Evolutionary conservation across 2,113 vertebrate genomes (phyloP), one percentile per base, ranked within the genome.

Genomic region (Chaetodon trifascialis): DNA sequence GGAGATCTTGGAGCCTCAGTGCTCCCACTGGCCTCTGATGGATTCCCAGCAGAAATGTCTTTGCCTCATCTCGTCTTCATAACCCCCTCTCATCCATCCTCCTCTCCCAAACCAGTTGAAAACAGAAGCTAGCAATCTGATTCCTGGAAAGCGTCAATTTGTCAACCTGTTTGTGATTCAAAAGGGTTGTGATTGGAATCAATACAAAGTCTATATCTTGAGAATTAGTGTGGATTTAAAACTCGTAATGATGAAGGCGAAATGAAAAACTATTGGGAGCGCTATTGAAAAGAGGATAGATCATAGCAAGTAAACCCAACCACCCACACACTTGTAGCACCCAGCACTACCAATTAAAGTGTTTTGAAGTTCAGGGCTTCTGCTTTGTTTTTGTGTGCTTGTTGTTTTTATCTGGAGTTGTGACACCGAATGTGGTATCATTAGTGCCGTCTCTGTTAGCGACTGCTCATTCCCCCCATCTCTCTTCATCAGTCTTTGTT

Each of bases 321-420:
- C 82, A 15, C 86, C 88, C 81, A 84, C 87, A 54, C 62, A 63
- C 69, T 87, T 81, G 78, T 83, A 86, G 71, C 82, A 87, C 73
- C 69, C 69, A 68, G 68, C 82, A 73, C 73, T 77, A 83, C 93
- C 88, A 93, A 93, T 94, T 93, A 93, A 88, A 73, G 66, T 86
- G 84, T 86, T 90, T 92, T 91, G 84, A 90, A 91, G 88, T 92
- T 89, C 73, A 55, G 70, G 42, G 86, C 78, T 81, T 80, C 36
- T 46, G 70, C 72, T 84, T 88, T 91, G 74, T 88, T 65, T 88
- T 84, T 68, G 64, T 67, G 52, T 65, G 60, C 49, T 83, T 83
- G 49, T 85, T 88, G 70, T 89, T 85, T 89, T 60, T 84, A 76
- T 84, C 68, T 38, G n/a, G 17, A 74, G 68, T 52, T 78, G 67